Evolutionary conservation across 2,888 invertebrate species (phyloP).

Genomic region (Oeneis ivallda): DNA sequence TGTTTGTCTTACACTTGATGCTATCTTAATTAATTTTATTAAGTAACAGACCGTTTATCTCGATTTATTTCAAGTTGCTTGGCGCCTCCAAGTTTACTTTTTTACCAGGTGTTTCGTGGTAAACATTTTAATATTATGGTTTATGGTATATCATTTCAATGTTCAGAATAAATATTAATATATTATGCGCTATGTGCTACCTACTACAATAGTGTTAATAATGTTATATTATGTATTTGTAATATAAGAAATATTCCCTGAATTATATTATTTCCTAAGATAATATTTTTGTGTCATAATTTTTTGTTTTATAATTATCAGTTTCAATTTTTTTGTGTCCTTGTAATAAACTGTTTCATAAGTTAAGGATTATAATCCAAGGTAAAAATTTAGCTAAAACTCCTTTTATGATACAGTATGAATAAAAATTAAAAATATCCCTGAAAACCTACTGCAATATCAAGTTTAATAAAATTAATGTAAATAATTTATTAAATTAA

Average conservation of each 20-base stretch:
- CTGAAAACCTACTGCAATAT: neutral
- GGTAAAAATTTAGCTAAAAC: neutral
- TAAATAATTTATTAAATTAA: neutral
- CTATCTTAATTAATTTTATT: too few relatives aligned
- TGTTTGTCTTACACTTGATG: too few relatives aligned
- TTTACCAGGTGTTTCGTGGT: too few relatives aligned
- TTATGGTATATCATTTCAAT: neutral
- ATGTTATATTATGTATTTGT: neutral
- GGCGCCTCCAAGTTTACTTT: too few relatives aligned
- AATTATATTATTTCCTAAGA: neutral
- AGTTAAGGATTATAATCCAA: neutral
- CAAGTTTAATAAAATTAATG: neutral
- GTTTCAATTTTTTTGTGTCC: neutral
- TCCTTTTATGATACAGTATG: neutral
- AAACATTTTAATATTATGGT: neutral
- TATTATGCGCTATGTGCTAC: constrained; percentile 17
- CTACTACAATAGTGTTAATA: neutral
- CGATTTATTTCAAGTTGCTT: too few relatives aligned
- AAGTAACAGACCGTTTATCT: too few relatives aligned
- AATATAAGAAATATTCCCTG: neutral
- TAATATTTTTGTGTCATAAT: constrained; percentile 1
- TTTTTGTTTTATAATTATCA: neutral
- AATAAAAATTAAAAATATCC: neutral
- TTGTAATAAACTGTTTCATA: neutral
- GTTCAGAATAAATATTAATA: too few relatives aligned